These are phyloP conservation scores for Micromussa lordhowensis DNA, from an alignment of 92 coral and sea anemone genomes.

Conservation along the genomic window DNA sequence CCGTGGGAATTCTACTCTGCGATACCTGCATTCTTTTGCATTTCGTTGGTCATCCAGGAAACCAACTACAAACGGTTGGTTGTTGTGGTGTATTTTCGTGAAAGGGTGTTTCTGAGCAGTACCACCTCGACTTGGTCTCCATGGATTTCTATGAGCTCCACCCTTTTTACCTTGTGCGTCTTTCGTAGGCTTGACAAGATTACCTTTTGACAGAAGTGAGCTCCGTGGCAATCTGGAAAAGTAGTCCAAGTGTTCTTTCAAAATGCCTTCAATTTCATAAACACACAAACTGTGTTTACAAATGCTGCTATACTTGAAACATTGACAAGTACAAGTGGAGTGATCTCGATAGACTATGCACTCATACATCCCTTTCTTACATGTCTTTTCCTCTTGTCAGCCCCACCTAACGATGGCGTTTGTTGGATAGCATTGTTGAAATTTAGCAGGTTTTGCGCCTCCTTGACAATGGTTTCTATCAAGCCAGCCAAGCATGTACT, in stretches of 20 bases:
- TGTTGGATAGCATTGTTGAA: neutral
- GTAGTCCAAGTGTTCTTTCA: conserved; percentile 45
- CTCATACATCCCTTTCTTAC: conserved; percentile 51
- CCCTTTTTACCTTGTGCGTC: conserved; percentile 54
- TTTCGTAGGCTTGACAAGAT: conserved; percentile 42
- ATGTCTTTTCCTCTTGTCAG: conserved; percentile 37
- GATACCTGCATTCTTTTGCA: conserved; percentile 56
- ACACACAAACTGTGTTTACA: conserved; percentile 64
- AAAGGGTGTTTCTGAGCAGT: conserved; percentile 31
- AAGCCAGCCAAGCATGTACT: conserved; percentile 21
- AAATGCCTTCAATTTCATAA: conserved; percentile 16
- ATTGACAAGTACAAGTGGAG: conserved; percentile 50
- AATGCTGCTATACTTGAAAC: conserved; percentile 40
- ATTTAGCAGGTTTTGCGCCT: conserved; percentile 8
- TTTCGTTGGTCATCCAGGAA: conserved; percentile 43
- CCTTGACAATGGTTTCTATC: conserved; percentile 31
- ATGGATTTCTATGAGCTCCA: conserved; percentile 36
- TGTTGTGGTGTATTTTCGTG: conserved; percentile 56
- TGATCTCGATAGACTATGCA: conserved; percentile 40
- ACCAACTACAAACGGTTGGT: conserved; percentile 50
- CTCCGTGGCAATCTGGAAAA: conserved; percentile 34
- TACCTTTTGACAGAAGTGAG: conserved; percentile 36
- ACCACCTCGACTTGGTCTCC: conserved; percentile 49
- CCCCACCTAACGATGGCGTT: conserved; percentile 20
- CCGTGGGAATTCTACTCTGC: conserved; percentile 46